phyloP scores from a whole-genome alignment of 2,888 invertebrate genomes.

The Caenorhabditis japonica region DNA sequence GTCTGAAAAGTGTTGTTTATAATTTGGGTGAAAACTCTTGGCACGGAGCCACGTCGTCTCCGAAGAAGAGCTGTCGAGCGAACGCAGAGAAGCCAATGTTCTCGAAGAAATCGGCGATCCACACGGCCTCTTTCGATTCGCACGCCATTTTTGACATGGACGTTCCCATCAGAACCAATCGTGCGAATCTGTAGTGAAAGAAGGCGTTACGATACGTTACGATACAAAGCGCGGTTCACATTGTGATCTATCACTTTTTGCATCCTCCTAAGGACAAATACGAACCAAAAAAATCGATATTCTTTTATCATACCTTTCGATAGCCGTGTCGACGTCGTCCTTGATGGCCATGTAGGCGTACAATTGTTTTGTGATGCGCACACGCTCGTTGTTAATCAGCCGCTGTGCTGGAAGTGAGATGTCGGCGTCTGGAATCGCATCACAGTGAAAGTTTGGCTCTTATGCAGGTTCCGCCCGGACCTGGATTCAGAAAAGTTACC shows the following conservation, averaged over 20 bases:
- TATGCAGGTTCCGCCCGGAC: constrained; percentile 49
- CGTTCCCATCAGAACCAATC: constrained; percentile 74
- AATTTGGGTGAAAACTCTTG: neutral
- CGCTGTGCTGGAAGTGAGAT: constrained; percentile 60
- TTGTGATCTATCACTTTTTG: constrained; percentile 3
- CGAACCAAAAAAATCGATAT: neutral
- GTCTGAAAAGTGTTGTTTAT: neutral
- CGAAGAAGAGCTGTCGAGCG: constrained; percentile 73
- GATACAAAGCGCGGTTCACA: neutral
- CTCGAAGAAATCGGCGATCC: constrained; percentile 76
- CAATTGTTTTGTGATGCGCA: constrained; percentile 71
- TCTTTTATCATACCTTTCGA: constrained; percentile 59
- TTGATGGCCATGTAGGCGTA: constrained; percentile 73
- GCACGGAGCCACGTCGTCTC: constrained; percentile 31
- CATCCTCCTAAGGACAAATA: too few relatives aligned
- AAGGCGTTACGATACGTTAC: neutral
- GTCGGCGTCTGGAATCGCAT: constrained; percentile 72
- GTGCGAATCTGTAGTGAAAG: constrained; percentile 71
- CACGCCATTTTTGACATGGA: constrained; percentile 75
- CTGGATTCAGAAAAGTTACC: constrained; percentile 76
- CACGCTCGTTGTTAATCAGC: constrained; percentile 64
- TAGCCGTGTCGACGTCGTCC: constrained; percentile 68
- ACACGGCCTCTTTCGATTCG: constrained; percentile 75
- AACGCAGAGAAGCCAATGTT: constrained; percentile 73
- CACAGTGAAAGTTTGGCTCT: constrained; percentile 42